Evolutionary conservation across 2,888 invertebrate species (phyloP).

Genomic region (Dolichopus griseipennis): DNA sequence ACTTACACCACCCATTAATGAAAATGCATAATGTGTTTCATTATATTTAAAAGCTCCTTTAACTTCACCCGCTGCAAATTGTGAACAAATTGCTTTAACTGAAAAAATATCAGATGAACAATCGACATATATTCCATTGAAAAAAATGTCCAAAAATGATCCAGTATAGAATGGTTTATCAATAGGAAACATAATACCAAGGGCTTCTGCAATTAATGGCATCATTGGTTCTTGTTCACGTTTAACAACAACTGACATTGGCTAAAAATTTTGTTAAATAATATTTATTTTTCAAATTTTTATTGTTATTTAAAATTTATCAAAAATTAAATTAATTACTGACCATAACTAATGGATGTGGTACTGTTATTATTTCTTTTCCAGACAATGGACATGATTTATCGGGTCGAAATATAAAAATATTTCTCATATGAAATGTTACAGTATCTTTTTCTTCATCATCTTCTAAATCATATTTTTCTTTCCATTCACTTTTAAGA

Average conservation of each 20-base stretch:
- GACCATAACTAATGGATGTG: conserved; percentile 64
- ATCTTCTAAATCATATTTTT: conserved; percentile 63
- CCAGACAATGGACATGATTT: conserved; percentile 58
- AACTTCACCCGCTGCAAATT: conserved; percentile 51
- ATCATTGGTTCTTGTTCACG: conserved; percentile 56
- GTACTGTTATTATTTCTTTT: conserved; percentile 57
- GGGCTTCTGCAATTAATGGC: conserved; percentile 54
- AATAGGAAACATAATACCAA: conserved; percentile 58
- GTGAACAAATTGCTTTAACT: conserved; percentile 60
- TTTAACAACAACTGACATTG: conserved; percentile 44
- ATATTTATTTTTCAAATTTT: background rate
- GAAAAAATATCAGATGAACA: conserved; percentile 64
- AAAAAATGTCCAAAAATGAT: conserved; percentile 60
- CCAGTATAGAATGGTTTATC: conserved; percentile 47
- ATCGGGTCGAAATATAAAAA: conserved; percentile 56
- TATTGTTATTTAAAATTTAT: background rate
- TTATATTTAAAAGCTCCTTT: conserved; percentile 47
- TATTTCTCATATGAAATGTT: conserved; percentile 57
- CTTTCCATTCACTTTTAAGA: conserved; percentile 62
- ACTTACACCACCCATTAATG: conserved; percentile 61
- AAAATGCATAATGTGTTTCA: conserved; percentile 57
- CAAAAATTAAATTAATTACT: conserved; percentile 23
- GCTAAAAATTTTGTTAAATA: conserved; percentile 20
- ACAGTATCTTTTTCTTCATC: conserved; percentile 62
- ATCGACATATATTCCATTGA: conserved; percentile 60